phyloP scores from a whole-genome alignment of 2,797 vertebrate genomes.

The Coreius guichenoti region DNA sequence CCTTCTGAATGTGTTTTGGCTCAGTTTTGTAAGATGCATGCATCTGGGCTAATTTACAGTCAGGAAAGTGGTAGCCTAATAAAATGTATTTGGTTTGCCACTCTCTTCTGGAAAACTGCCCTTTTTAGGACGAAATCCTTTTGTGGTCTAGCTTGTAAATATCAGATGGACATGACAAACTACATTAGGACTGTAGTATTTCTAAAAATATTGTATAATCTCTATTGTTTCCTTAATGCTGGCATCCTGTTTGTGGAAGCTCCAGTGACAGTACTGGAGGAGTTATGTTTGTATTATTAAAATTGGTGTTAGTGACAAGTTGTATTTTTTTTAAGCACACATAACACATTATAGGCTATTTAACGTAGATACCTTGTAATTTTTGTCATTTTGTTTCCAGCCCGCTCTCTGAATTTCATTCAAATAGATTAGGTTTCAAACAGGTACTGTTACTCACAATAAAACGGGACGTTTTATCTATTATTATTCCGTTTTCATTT shows the following conservation, averaged over 20 bases:
- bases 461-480: conserved; percentile 47
- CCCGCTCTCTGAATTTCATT: conserved; percentile 24
- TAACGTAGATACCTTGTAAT: conserved; percentile 8
- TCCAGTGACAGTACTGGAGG: not conserved
- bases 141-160: conserved; percentile 28
- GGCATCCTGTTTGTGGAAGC: not conserved
- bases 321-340: not conserved
- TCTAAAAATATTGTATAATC: not conserved
- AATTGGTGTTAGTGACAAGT: conserved; percentile 15
- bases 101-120: conserved; percentile 9
- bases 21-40: not conserved
- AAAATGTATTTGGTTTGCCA: conserved; percentile 1
- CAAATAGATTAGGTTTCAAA: conserved; percentile 18
- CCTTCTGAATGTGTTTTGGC: not conserved
- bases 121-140: not conserved
- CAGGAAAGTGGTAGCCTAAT: conserved; percentile 27
- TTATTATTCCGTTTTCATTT: conserved; percentile 63
- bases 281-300: conserved; percentile 26
- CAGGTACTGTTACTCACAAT: conserved; percentile 14
- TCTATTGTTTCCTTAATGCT: not conserved
- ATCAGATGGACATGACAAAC: not conserved
- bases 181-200: not conserved
- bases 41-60: conserved; percentile 43
- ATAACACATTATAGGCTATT: not conserved
- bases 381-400: conserved; percentile 9